These are phyloP conservation scores for Flexamia atlantica DNA, from an alignment of 2,888 invertebrate species.

Conservation along the genomic window DNA sequence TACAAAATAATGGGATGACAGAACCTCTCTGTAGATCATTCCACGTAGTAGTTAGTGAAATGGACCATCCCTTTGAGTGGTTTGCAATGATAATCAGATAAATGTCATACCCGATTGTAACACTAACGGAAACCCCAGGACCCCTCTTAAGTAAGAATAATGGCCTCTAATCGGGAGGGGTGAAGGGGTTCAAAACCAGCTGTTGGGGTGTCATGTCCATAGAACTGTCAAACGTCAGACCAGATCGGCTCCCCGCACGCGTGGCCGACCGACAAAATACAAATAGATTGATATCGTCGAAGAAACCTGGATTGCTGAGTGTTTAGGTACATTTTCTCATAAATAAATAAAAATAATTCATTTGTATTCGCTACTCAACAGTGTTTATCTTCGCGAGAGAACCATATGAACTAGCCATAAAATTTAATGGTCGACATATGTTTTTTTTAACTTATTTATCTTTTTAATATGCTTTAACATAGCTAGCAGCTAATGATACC, in stretches of 20 bases:
- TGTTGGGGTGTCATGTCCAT: constrained; percentile 23
- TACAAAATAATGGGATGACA: neutral
- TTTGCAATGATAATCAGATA: constrained; percentile 38
- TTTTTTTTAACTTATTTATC: no score
- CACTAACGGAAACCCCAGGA: constrained; percentile 43
- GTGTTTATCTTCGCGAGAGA: no score
- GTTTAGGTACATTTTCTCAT: no score
- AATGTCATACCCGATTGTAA: constrained; percentile 39
- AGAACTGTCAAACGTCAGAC: constrained; percentile 42
- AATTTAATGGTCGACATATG: no score
- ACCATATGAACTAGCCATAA: no score
- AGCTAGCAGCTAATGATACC: no score
- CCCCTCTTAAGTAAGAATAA: constrained; percentile 45
- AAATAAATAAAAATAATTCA: no score
- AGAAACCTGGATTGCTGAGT: no score
- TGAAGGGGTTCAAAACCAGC: constrained; percentile 39
- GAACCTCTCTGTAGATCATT: neutral
- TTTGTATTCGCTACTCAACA: no score
- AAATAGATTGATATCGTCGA: neutral
- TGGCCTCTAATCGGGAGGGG: constrained; percentile 40
- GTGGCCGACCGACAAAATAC: neutral
- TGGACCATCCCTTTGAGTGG: constrained; percentile 42
- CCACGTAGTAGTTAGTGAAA: constrained; percentile 29
- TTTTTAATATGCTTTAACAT: no score
- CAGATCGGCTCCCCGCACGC: neutral